Percentiles rank a stretch among this genome's conserved stretches.
phyloP scores from a whole-genome alignment of 2,888 invertebrate species.

The Dromius quadrimaculatus region DNA sequence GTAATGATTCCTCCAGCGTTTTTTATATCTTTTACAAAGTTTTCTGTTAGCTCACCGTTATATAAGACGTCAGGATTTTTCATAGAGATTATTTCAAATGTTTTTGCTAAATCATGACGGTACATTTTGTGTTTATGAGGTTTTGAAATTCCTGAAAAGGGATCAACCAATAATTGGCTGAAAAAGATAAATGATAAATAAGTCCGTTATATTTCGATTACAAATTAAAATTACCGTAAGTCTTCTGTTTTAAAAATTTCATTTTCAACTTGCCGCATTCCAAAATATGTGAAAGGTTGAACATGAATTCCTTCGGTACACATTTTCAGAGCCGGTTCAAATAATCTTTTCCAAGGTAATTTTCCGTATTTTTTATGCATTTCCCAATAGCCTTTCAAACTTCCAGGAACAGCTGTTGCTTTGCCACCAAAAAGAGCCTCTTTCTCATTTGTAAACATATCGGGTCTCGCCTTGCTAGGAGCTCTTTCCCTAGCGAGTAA shows the following conservation, averaged over 20 bases:
- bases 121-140: slow-evolving; percentile 57
- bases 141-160: slow-evolving; percentile 70
- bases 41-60: slow-evolving; percentile 66
- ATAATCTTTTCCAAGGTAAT: slow-evolving; percentile 81
- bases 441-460: slow-evolving; percentile 74
- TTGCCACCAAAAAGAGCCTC: slow-evolving; percentile 67
- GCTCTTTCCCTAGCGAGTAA: slow-evolving; percentile 83
- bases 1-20: slow-evolving; percentile 78
- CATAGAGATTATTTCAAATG: slow-evolving; percentile 66
- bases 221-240: background rate
- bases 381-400: slow-evolving; percentile 84
- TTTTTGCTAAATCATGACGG: slow-evolving; percentile 65
- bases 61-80: slow-evolving; percentile 68
- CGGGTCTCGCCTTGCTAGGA: slow-evolving; percentile 72
- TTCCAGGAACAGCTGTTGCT: slow-evolving; percentile 87
- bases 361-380: slow-evolving; percentile 79
- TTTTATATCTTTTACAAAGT: slow-evolving; percentile 50
- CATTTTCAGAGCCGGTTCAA: slow-evolving; percentile 80
- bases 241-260: slow-evolving; percentile 8
- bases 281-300: slow-evolving; percentile 70
- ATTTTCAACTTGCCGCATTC: slow-evolving; percentile 27
- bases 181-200: slow-evolving; percentile 35
- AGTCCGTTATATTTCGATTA: background rate
- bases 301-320: slow-evolving; percentile 78
- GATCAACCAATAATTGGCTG: slow-evolving; percentile 73